Evolutionary conservation across 2,797 vertebrate genomes (phyloP).

Genomic region (Melanotaenia parkinsoni): DNA sequence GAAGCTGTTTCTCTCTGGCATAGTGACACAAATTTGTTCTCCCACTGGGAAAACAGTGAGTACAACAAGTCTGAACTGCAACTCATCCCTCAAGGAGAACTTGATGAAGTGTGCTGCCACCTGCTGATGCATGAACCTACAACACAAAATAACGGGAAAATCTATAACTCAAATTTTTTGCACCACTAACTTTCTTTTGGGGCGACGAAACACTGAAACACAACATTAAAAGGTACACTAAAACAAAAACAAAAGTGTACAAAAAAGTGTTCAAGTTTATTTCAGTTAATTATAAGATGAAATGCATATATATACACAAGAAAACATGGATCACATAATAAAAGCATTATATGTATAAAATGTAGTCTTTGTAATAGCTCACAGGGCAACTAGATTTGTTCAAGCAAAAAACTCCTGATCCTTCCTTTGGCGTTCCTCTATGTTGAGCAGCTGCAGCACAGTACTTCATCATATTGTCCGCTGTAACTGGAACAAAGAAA

Average conservation of each 20-base stretch:
- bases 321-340: constrained; percentile 41
- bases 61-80: neutral
- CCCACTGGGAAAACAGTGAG: constrained; percentile 1
- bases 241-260: neutral
- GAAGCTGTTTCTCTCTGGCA: constrained; percentile 23
- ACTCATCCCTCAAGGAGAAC: constrained; percentile 3
- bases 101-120: constrained; percentile 69
- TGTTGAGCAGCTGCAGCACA: constrained; percentile 81
- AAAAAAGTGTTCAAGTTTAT: constrained; percentile 77
- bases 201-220: neutral
- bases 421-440: constrained; percentile 46
- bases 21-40: neutral
- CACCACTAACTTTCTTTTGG: neutral
- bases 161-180: neutral
- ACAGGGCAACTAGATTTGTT: constrained; percentile 33
- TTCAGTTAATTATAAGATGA: constrained; percentile 55
- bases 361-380: constrained; percentile 52
- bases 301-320: constrained; percentile 73
- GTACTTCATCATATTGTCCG: constrained; percentile 80
- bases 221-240: neutral
- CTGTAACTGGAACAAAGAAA: constrained; percentile 78
- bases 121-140: constrained; percentile 55
- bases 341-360: constrained; percentile 62
- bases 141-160: neutral
- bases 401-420: constrained; percentile 20